Evolutionary conservation across 1,140 invertebrate species (phyloP).

Genomic region (Calliopsis andreniformis): DNA sequence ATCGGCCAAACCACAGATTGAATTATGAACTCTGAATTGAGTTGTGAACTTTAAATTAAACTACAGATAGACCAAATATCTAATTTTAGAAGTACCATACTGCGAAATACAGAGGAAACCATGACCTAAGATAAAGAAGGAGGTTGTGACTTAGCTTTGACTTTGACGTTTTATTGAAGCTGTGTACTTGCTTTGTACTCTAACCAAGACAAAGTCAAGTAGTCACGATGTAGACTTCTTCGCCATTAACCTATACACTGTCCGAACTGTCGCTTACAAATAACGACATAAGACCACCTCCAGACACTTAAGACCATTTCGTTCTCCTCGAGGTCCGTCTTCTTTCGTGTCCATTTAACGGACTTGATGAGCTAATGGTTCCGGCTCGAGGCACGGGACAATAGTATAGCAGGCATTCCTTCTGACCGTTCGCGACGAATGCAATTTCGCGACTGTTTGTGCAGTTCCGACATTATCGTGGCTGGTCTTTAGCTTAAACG

Average conservation of each 20-base stretch:
- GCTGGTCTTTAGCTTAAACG: background rate
- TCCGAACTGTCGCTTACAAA: conserved; percentile 6
- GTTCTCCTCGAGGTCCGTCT: conserved; percentile 26
- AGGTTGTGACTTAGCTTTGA: too few relatives aligned
- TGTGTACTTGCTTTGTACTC: too few relatives aligned
- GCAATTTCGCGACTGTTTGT: conserved; percentile 3
- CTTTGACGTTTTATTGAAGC: too few relatives aligned
- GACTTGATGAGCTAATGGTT: conserved; percentile 65
- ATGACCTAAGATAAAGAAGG: too few relatives aligned
- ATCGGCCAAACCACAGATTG: too few relatives aligned
- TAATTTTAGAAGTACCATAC: too few relatives aligned
- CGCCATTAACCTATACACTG: background rate
- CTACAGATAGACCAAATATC: too few relatives aligned
- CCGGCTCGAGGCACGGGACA: conserved; percentile 34
- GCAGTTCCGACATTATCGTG: background rate
- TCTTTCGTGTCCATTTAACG: conserved; percentile 63
- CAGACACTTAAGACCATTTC: conserved; percentile 35
- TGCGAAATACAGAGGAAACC: too few relatives aligned
- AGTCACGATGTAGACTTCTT: conserved; percentile 7
- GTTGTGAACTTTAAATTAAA: too few relatives aligned
- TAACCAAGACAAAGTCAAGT: too few relatives aligned
- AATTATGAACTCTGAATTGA: background rate
- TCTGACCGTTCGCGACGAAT: conserved; percentile 36
- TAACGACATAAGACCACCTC: conserved; percentile 1
- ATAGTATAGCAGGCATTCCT: conserved; percentile 38